These are phyloP conservation scores for Shinisaurus crocodilurus DNA, from an alignment of 2,113 vertebrate species.

Conservation along the genomic window DNA sequence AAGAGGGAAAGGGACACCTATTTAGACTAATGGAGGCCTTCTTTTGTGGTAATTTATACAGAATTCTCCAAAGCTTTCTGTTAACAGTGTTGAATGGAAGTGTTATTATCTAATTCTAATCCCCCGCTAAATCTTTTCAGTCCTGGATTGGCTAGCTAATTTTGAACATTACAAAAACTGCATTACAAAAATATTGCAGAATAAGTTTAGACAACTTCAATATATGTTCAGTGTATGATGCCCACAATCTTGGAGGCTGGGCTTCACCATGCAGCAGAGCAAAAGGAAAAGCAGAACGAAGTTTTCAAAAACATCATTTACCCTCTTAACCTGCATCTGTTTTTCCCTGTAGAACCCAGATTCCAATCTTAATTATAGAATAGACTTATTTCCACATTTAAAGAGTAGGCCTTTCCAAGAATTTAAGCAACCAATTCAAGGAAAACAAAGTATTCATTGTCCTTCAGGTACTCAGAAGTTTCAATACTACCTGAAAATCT, in stretches of 20 bases:
- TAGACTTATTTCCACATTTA: neutral
- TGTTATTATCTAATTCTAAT: neutral
- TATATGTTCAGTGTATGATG: neutral
- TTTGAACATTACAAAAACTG: neutral
- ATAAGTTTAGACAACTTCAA: neutral
- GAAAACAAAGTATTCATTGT: neutral
- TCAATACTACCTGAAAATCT: neutral
- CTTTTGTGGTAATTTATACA: neutral
- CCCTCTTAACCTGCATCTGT: neutral
- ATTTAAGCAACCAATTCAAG: neutral
- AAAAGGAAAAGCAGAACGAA: neutral
- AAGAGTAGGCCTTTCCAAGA: neutral
- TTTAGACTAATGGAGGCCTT: neutral
- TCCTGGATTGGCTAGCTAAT: neutral
- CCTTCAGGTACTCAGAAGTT: neutral
- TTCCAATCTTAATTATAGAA: neutral
- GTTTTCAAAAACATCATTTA: neutral
- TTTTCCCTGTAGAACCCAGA: neutral
- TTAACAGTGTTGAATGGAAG: neutral
- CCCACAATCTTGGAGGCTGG: neutral
- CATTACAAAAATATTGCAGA: too few species aligned
- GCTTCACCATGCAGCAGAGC: neutral
- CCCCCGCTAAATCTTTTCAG: neutral
- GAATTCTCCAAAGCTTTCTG: neutral
- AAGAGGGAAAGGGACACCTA: constrained; percentile 4